These are phyloP conservation scores for Phoenicopterus ruber DNA, from an alignment of 2,113 vertebrate species.

Conservation along the genomic window DNA sequence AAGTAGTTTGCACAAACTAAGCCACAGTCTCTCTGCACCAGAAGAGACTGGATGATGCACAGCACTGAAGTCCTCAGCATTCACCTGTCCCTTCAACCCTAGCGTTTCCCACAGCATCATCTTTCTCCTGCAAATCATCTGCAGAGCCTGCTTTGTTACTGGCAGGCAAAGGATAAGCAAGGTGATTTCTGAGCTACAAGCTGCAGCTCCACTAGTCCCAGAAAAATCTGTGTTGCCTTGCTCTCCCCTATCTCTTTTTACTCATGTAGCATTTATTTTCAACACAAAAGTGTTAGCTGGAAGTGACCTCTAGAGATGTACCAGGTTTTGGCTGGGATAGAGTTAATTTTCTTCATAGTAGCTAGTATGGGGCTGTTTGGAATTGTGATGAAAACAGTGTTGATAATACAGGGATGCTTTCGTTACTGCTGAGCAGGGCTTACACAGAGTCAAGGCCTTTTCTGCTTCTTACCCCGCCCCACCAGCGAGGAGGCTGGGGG, in stretches of 20 bases:
- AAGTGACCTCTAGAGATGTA: background rate
- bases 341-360: background rate
- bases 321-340: background rate
- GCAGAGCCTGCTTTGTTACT: background rate
- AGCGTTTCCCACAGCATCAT: background rate
- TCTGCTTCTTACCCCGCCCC: background rate
- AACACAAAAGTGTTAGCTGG: background rate
- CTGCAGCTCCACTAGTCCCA: background rate
- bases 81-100: background rate
- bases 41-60: background rate
- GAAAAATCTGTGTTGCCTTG: background rate
- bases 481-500: accelerated
- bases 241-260: background rate
- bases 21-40: background rate
- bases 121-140: background rate
- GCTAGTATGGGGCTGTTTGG: accelerated
- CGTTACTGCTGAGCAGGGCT: background rate
- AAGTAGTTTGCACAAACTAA: background rate
- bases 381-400: background rate
- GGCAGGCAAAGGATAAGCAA: background rate
- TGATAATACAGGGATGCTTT: background rate
- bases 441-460: background rate
- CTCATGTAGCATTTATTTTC: background rate
- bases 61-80: background rate
- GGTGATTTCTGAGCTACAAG: background rate